Evolutionary conservation across 1,140 invertebrate genomes (phyloP).

Genomic region (Paralvinella palmiformis): DNA sequence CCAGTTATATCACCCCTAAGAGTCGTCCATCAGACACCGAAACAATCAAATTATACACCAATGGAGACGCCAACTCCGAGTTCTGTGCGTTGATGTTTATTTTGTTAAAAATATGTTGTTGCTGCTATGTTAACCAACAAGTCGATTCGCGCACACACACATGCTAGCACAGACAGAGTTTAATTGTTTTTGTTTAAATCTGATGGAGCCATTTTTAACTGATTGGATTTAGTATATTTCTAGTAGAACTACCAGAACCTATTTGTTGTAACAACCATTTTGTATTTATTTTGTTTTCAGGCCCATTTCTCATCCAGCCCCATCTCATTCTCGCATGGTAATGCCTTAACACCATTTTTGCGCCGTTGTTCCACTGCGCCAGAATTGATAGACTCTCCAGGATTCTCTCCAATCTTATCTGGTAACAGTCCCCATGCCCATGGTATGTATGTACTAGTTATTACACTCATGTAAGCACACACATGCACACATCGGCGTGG

Average conservation of each 20-base stretch:
- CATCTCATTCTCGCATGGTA: constrained; percentile 20
- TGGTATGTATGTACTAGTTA: too few species aligned
- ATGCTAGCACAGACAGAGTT: not conserved
- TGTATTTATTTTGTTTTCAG: constrained; percentile 18
- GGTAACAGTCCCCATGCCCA: too few species aligned
- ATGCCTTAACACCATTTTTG: not conserved
- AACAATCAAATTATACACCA: too few species aligned
- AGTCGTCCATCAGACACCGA: too few species aligned
- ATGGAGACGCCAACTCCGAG: too few species aligned
- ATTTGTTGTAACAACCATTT: constrained; percentile 41
- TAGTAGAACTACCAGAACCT: constrained; percentile 20
- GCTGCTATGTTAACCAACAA: not conserved
- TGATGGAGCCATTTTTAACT: not conserved
- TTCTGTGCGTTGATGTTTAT: too few species aligned
- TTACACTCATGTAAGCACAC: too few species aligned
- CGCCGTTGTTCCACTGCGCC: not conserved
- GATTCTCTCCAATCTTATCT: not conserved
- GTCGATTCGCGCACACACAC: not conserved
- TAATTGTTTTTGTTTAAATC: not conserved
- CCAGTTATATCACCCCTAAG: too few species aligned
- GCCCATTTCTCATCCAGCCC: constrained; percentile 43
- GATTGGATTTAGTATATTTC: not conserved
- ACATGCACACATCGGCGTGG: too few species aligned
- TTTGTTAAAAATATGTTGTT: constrained; percentile 7
- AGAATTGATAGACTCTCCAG: not conserved